phyloP scores from a whole-genome alignment of 2,113 vertebrate species.

The Corydoras sp. region DNA sequence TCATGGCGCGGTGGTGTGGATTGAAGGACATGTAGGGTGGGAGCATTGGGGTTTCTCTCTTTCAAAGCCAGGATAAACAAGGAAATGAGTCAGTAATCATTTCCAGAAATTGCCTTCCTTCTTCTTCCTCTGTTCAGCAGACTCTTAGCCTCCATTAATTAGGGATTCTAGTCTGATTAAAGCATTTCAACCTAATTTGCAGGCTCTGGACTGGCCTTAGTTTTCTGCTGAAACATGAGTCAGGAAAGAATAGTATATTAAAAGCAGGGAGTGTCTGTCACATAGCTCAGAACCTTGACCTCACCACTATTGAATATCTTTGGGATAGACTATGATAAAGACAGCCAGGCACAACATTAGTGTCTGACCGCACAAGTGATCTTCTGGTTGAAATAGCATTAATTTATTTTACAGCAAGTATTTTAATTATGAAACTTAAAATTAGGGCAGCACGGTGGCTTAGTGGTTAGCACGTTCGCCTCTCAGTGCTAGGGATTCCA shows the following conservation, averaged over 20 bases:
- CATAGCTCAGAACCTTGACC: too few species aligned
- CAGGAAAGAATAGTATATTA: constrained; percentile 28
- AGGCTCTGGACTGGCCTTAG: constrained; percentile 32
- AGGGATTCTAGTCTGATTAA: constrained; percentile 67
- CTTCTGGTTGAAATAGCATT: too few species aligned
- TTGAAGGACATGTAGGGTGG: constrained; percentile 52
- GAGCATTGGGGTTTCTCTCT: constrained; percentile 47
- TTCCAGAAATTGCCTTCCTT: constrained; percentile 73
- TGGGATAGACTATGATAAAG: too few species aligned
- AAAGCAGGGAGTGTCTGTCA: constrained; percentile 2
- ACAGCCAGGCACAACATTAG: too few species aligned
- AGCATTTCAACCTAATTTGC: constrained; percentile 55
- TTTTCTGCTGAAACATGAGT: constrained; percentile 35
- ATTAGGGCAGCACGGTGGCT: too few species aligned
- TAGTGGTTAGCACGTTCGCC: too few species aligned
- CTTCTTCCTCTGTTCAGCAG: constrained; percentile 56
- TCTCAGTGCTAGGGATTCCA: too few species aligned
- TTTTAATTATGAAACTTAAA: too few species aligned
- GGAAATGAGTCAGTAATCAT: constrained; percentile 77
- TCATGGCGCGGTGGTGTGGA: constrained; percentile 50
- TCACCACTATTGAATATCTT: too few species aligned
- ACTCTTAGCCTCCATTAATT: constrained; percentile 66
- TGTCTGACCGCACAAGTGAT: too few species aligned
- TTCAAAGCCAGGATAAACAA: constrained; percentile 73
- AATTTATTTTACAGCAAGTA: too few species aligned